Conservation (phyloP, 2,888 invertebrate species). For the Heliconius ethilla region DNA sequence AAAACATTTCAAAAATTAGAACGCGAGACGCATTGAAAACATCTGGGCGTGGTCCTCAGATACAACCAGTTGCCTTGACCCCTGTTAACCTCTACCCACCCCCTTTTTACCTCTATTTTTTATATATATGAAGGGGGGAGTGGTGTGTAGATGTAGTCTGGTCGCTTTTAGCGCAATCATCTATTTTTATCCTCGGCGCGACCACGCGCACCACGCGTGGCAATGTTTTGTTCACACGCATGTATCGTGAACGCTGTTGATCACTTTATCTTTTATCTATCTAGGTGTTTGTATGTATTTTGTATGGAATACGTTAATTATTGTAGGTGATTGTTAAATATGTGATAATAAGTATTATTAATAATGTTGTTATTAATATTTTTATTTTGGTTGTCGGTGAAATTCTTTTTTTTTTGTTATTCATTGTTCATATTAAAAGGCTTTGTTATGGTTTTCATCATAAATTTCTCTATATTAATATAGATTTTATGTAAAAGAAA, state of each 20-base stretch:
- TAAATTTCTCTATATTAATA: no score
- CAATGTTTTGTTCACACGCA: slow-evolving; percentile 77
- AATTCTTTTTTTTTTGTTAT: no score
- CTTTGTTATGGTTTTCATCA: background rate
- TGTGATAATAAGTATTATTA: background rate
- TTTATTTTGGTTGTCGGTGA: background rate
- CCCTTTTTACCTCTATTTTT: slow-evolving; percentile 39
- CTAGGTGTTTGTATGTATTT: slow-evolving; percentile 53
- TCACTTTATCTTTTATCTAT: slow-evolving; percentile 56
- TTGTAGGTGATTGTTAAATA: slow-evolving; percentile 38
- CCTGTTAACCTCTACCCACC: slow-evolving; percentile 32
- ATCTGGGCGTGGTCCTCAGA: slow-evolving; percentile 69
- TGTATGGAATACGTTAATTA: slow-evolving; percentile 61
- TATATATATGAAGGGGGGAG: slow-evolving; percentile 44
- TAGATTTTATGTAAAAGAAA: background rate
- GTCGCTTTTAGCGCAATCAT: slow-evolving; percentile 57
- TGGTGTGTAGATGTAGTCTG: slow-evolving; percentile 53
- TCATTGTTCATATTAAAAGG: background rate
- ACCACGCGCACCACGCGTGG: slow-evolving; percentile 75
- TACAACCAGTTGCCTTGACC: slow-evolving; percentile 52
- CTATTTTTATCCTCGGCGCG: slow-evolving; percentile 71
- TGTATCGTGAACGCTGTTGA: slow-evolving; percentile 64
- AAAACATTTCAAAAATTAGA: slow-evolving; percentile 60
- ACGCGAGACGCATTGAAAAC: slow-evolving; percentile 51
- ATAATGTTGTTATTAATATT: slow-evolving; percentile 27